Conservation (phyloP, 2,888 invertebrate genomes). For the Listrodromus nycthemerus region DNA sequence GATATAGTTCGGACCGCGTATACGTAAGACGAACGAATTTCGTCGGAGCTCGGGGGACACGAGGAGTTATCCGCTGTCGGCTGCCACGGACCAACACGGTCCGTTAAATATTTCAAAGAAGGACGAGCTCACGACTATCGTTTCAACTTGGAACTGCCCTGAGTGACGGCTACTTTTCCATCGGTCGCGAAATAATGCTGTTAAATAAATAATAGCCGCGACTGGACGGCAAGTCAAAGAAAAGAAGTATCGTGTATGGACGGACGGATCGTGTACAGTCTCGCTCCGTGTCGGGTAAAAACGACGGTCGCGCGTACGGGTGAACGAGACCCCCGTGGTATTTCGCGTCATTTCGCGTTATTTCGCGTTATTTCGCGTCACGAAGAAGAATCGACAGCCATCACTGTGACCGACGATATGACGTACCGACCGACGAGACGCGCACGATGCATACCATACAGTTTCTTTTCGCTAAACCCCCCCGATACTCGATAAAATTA, state of each 20-base stretch:
- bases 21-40: background rate
- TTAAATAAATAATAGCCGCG: constrained; percentile 72
- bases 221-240: background rate
- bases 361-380: constrained; percentile 35
- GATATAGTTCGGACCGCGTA: background rate
- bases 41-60: background rate
- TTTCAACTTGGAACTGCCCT: constrained; percentile 65
- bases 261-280: background rate
- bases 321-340: background rate
- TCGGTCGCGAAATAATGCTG: constrained; percentile 68
- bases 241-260: background rate
- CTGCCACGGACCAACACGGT: constrained; percentile 17
- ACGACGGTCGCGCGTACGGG: constrained; percentile 6
- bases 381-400: constrained; percentile 42
- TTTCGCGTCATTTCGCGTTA: constrained; percentile 36
- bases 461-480: no score
- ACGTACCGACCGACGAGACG: constrained; percentile 4
- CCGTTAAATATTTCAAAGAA: constrained; percentile 69
- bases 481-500: no score
- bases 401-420: constrained; percentile 22
- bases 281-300: constrained; percentile 1
- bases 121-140: constrained; percentile 63
- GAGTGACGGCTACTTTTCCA: constrained; percentile 61
- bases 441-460: background rate
- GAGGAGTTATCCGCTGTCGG: background rate